Evolutionary conservation across 2,888 invertebrate species (phyloP).

Genomic region (Amiota mariae): DNA sequence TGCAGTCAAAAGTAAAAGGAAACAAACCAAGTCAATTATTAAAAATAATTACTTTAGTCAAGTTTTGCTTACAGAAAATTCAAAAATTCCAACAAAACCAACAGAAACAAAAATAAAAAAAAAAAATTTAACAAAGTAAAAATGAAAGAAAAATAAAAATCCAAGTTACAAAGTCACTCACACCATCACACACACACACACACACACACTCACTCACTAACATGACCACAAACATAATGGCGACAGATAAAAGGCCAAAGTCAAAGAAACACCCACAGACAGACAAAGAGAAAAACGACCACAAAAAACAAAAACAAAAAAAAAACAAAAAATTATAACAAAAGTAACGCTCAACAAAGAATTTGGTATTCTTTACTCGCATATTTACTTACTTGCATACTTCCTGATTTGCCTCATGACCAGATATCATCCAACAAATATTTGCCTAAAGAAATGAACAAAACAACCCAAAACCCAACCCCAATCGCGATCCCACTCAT

Average conservation of each 20-base stretch:
- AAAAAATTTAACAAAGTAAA: neutral
- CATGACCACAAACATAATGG: conserved; percentile 44
- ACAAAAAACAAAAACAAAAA: conserved; percentile 1
- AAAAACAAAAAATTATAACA: neutral
- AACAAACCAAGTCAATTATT: conserved; percentile 62
- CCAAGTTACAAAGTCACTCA: conserved; percentile 47
- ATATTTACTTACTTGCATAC: no score
- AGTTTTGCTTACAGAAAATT: conserved; percentile 1
- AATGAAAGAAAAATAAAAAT: conserved; percentile 34
- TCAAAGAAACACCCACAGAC: conserved; percentile 3
- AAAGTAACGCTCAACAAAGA: no score
- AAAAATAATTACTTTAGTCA: conserved; percentile 65
- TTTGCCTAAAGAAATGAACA: neutral
- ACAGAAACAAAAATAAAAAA: neutral
- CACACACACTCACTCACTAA: neutral
- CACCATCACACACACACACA: conserved; percentile 49
- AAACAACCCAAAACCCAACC: no score
- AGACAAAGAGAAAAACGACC: conserved; percentile 22
- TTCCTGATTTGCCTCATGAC: no score
- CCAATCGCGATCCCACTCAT: neutral
- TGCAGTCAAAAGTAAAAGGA: conserved; percentile 36
- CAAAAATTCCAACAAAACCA: no score
- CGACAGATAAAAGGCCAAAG: conserved; percentile 37
- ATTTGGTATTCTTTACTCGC: no score
- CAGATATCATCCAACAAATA: neutral